Percentiles rank a stretch among this genome's conserved stretches.
Evolutionary conservation across 64 coral and sea anemone genomes (phyloP).

Genomic region (Montipora capricornis): DNA sequence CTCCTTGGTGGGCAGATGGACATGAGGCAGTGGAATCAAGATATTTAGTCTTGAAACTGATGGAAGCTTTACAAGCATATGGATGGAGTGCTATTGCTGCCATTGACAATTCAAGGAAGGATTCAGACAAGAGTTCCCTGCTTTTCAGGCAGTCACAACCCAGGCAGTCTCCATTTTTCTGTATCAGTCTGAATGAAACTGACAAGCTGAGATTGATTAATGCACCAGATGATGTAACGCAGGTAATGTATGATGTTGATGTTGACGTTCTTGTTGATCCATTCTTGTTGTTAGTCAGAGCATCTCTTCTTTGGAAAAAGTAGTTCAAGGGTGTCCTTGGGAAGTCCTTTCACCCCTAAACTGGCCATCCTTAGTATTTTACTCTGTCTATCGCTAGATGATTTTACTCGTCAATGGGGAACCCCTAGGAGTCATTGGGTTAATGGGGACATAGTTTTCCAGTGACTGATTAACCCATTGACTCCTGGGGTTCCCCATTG

Average conservation of each 20-base stretch:
- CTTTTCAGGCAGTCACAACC: slow-evolving; percentile 79
- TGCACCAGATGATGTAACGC: slow-evolving; percentile 56
- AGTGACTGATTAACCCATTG: no score
- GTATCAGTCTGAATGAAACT: slow-evolving; percentile 76
- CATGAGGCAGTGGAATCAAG: slow-evolving; percentile 69
- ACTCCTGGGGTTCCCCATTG: no score
- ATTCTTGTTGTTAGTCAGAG: no score
- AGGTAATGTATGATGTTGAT: background rate
- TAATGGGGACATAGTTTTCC: no score
- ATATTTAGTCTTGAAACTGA: slow-evolving; percentile 45
- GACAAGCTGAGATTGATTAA: slow-evolving; percentile 92
- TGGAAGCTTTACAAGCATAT: slow-evolving; percentile 19
- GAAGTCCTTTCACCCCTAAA: no score
- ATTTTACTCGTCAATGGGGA: no score
- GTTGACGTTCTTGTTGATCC: background rate
- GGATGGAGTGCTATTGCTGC: slow-evolving; percentile 41
- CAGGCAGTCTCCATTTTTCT: slow-evolving; percentile 65
- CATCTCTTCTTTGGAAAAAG: no score
- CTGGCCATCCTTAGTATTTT: no score
- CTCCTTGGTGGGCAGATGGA: slow-evolving; percentile 65
- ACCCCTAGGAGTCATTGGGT: no score
- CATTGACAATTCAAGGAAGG: slow-evolving; percentile 34
- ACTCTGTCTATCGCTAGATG: no score
- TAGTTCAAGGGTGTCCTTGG: no score
- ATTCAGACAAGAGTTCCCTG: slow-evolving; percentile 75